A percentile compares a stretch with the other conserved stretches of the same genome.
Conservation (phyloP, 2,113 vertebrate genomes). For the Oreotrochilus melanogaster region DNA sequence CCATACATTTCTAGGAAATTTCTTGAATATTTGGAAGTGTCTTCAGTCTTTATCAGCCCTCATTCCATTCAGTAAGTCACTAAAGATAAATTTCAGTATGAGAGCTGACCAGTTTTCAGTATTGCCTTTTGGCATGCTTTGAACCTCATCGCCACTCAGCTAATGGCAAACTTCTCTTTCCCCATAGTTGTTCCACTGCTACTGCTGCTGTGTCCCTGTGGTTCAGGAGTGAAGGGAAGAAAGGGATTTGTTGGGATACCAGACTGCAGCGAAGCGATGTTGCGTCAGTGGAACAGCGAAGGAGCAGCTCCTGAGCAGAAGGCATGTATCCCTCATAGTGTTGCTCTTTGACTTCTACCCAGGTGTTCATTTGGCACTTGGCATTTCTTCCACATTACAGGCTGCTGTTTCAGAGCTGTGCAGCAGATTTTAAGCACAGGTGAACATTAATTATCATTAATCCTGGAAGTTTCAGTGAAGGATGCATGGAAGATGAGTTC, state of each 20-base stretch:
- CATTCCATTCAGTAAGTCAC: not conserved
- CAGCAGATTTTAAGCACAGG: not conserved
- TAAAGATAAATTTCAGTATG: not conserved
- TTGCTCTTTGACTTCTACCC: not conserved
- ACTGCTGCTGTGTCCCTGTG: constrained; percentile 76
- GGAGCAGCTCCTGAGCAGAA: constrained; percentile 80
- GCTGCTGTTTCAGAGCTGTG: not conserved
- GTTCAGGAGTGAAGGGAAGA: constrained; percentile 7
- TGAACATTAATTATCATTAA: not conserved
- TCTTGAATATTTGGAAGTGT: not conserved
- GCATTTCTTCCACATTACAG: not conserved
- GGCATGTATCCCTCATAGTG: constrained; percentile 51
- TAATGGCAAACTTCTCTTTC: not conserved
- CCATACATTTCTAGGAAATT: not conserved
- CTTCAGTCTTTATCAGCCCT: not conserved
- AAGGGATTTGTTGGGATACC: constrained; percentile 75
- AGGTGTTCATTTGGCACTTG: not conserved
- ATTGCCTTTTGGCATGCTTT: not conserved
- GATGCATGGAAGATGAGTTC: not conserved
- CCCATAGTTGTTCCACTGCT: constrained; percentile 76
- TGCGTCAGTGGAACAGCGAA: constrained; percentile 80
- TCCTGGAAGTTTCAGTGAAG: not conserved
- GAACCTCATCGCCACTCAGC: not conserved
- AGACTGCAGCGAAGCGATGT: constrained; percentile 62
- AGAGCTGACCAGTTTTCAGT: not conserved